A percentile compares a stretch with the other conserved stretches of the same genome.
phyloP scores from a whole-genome alignment of 2,113 vertebrate genomes.

The Murina feae region DNA sequence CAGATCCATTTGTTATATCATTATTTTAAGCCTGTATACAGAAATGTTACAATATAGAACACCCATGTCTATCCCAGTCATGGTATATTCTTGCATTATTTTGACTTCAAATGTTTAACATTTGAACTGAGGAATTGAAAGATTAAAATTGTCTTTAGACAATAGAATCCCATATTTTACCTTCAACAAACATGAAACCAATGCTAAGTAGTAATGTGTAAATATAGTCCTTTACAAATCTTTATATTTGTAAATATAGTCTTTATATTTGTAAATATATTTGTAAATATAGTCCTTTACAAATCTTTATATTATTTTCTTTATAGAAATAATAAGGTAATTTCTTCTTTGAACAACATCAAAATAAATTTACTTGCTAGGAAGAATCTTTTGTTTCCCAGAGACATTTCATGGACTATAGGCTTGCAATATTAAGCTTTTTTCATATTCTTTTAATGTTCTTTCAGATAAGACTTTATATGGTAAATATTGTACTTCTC shows the following conservation, averaged over 20 bases:
- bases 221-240: not conserved
- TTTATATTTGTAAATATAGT: no score
- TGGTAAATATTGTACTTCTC: conserved; percentile 64
- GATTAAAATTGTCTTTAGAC: not conserved
- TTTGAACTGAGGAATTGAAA: not conserved
- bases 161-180: not conserved
- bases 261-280: no score
- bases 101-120: not conserved
- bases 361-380: not conserved
- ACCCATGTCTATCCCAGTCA: not conserved
- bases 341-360: not conserved
- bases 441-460: conserved; percentile 47
- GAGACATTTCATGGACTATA: conserved; percentile 44
- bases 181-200: not conserved
- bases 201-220: not conserved
- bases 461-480: conserved; percentile 39
- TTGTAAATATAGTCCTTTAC: not conserved
- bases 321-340: not conserved
- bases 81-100: not conserved
- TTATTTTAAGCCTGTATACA: not conserved
- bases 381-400: conserved; percentile 26
- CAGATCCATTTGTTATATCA: not conserved
- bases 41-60: not conserved
- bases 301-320: no score
- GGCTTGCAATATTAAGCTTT: conserved; percentile 32